Base-by-base conservation (phyloP, 2,113 vertebrate genomes). In the Ahaetulla prasina region DNA sequence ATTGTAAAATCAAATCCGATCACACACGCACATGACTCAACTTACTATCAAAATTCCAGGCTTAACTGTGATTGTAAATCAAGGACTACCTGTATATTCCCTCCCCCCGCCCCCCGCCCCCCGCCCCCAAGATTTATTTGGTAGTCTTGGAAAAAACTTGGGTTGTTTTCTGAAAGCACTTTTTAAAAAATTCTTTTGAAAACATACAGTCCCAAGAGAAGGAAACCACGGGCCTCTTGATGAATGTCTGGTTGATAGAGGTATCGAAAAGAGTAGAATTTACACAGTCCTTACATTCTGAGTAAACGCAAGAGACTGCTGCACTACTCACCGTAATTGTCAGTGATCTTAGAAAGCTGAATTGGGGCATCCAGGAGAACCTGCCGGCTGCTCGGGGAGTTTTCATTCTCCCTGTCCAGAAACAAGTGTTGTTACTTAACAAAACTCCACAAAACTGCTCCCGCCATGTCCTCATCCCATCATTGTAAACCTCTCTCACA, bases 301-400 rank as follows among this genome's bases (percentile, higher is more conserved):
- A 18, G 22, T 11, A 2, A 53, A 3, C 0, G 8, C 54, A 30
- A 11, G 39, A 49, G 8, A 30, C 54, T 9, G 30, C 45, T 18
- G n/a, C 12, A 30, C 8, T 86, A 90, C 98, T 98, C 96, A 99
- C 99, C 98, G 0, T 97, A 97, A 27, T 97, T 98, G 2, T 98
- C 97, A 0, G 98, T 97, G 94, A 99, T 99, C 97, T 99, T 98
- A 35, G 99, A 99, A 47, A 99, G 97, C 97, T 99, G 99, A 89
- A 99, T 99, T 0, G 99, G 99, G 84, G 98, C 95, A 20, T 99
- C 98, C 95, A 99, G 95, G 89, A 99, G 92, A 92, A 99, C 96
- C 96, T 99, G 99, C 93, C 94, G 96, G 96, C 96, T 96, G 90
- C 96, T 95, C 91, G 97, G 97, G 54, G 95, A 96, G 89, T 95